Percentiles rank a stretch among this genome's conserved stretches.
Conservation (phyloP, 1,140 invertebrate species). For the fruit fly (Drosophila melanogaster) region DNA sequence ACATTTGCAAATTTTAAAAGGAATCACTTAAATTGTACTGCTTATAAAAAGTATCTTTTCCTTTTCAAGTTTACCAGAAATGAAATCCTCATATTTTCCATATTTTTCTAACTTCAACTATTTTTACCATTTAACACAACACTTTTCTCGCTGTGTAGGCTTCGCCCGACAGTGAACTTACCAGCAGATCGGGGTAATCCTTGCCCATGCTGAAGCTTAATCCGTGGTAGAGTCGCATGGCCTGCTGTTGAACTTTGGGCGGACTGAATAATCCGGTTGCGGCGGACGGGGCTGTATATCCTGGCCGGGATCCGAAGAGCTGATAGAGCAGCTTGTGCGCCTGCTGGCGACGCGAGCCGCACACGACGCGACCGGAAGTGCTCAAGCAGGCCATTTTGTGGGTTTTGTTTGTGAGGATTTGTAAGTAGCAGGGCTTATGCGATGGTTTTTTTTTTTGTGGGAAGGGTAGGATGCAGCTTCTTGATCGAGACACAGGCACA, state of each 20-base stretch:
- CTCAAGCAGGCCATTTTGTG: conserved; percentile 78
- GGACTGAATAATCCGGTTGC: conserved; percentile 5
- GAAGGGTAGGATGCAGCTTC: conserved; percentile 4
- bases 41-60: too few relatives aligned
- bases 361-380: conserved; percentile 80
- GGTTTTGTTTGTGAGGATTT: conserved; percentile 1
- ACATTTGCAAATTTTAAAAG: not conserved
- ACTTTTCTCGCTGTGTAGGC: not conserved
- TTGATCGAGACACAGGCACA: conserved; percentile 17
- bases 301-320: conserved; percentile 50
- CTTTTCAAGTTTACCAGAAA: too few relatives aligned
- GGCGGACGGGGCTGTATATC: conserved; percentile 8
- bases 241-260: conserved; percentile 24
- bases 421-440: conserved; percentile 1
- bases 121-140: not conserved
- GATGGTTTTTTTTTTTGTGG: conserved; percentile 17
- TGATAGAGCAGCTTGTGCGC: conserved; percentile 68
- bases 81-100: too few relatives aligned
- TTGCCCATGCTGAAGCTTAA: conserved; percentile 57
- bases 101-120: too few relatives aligned
- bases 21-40: too few relatives aligned
- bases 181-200: conserved; percentile 71
- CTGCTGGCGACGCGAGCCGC: conserved; percentile 72
- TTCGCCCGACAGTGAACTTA: conserved; percentile 56
- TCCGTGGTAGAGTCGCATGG: conserved; percentile 66